These are phyloP conservation scores for Bombus waltoni DNA, from an alignment of 1,140 invertebrate genomes.

Conservation along the genomic window DNA sequence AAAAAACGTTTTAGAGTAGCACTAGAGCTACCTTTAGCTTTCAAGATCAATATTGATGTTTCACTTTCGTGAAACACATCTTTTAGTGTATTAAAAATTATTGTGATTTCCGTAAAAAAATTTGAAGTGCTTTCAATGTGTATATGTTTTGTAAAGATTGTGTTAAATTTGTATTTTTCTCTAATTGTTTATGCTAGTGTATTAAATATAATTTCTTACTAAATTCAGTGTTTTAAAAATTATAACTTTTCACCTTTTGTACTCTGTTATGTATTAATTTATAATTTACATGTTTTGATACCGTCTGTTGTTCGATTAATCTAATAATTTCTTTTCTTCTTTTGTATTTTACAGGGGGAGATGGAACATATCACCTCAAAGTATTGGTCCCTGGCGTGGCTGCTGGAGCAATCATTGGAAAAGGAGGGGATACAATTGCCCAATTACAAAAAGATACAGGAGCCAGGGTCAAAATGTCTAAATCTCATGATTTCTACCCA, in stretches of 20 bases:
- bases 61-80: neutral
- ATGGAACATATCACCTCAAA: constrained; percentile 95
- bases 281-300: neutral
- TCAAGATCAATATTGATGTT: neutral
- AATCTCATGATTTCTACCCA: constrained; percentile 98
- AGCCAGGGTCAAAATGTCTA: constrained; percentile 98
- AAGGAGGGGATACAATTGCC: constrained; percentile 98
- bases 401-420: constrained; percentile 98
- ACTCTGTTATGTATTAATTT: neutral
- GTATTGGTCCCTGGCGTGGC: constrained; percentile 97
- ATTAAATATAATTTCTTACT: neutral
- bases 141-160: neutral
- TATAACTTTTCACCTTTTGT: neutral
- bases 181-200: neutral
- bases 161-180: neutral
- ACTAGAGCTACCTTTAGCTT: neutral
- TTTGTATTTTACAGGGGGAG: constrained; percentile 83
- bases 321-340: neutral
- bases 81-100: neutral
- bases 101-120: neutral
- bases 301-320: neutral
- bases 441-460: constrained; percentile 98
- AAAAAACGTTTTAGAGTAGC: neutral
- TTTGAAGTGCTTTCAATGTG: neutral
- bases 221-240: neutral